Conservation (phyloP, 1,140 invertebrate genomes). For the Phortica variegata region DNA sequence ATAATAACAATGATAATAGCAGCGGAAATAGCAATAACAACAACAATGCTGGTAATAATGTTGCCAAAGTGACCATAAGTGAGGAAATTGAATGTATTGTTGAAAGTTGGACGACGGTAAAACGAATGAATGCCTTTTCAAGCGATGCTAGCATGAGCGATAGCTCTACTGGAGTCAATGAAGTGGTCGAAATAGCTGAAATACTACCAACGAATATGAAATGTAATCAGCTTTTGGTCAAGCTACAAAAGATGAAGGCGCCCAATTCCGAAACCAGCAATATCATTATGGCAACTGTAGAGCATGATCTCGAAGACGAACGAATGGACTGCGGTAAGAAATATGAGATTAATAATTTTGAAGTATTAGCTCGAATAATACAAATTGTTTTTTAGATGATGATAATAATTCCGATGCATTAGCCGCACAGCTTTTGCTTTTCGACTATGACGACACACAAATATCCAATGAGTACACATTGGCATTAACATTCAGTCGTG, state of each 20-base stretch:
- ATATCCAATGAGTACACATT: conserved; percentile 65
- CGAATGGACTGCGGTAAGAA: conserved; percentile 27
- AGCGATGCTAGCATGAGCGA: conserved; percentile 18
- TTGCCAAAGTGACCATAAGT: conserved; percentile 26
- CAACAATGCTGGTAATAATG: conserved; percentile 30
- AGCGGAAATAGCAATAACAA: conserved; percentile 22
- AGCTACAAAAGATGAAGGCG: conserved; percentile 39
- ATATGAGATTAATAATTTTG: not conserved
- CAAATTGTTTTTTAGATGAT: conserved; percentile 1
- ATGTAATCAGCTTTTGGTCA: conserved; percentile 48
- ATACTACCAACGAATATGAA: conserved; percentile 45
- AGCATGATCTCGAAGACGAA: conserved; percentile 26
- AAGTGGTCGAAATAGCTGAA: conserved; percentile 46
- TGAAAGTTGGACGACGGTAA: conserved; percentile 48
- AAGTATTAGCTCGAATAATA: not conserved
- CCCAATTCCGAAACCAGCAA: conserved; percentile 32
- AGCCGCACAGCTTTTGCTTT: conserved; percentile 60
- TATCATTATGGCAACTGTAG: conserved; percentile 48
- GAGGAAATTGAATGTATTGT: conserved; percentile 49
- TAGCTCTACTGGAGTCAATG: conserved; percentile 28
- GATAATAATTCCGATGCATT: conserved; percentile 37
- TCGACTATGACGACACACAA: conserved; percentile 62
- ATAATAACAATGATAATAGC: conserved; percentile 32
- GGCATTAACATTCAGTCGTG: conserved; percentile 64
- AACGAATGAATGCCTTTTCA: conserved; percentile 40